Evolutionary conservation across 2,888 invertebrate genomes (phyloP), one percentile per base, ranked within the genome.

Genomic region (Isoperla grammatica): DNA sequence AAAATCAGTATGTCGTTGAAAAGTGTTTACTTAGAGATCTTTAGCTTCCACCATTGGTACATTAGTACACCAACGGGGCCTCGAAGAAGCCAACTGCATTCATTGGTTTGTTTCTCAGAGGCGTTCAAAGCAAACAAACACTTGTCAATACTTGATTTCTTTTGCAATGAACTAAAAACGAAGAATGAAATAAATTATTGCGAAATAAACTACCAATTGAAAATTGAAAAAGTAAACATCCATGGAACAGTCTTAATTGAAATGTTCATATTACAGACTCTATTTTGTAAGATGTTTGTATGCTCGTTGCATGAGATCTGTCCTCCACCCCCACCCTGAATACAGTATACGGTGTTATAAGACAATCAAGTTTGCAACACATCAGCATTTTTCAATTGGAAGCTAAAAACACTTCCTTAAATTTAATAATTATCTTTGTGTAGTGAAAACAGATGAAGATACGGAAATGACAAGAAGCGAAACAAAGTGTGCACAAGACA

Each of bases 331-430:
- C 46, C 22, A 22, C 46, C 46, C 19, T 46, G 3, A 42, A 42
- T 50, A 13, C 40, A 59, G 61, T 61, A 61, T 59, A 61, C 61
- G 61, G 59, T 56, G 17, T 56, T 37, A n/a, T n/a, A 50, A 45
- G 59, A 61, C 61, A 61, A 61, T 61, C 61, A 61, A 23, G 13
- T 46, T 45, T 42, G 40, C 46, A 54, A 53, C 20, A 42, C 54
- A 35, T 13, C 17, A 22, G 19, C 46, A 42, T 6, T 46, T 20
- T 46, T 22, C 20, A 46, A 46, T 46, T 46, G 22, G 20, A 46
- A 46, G 29, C 29, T 46, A 13, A 42, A 15, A 42, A 15, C 15
- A 6, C 42, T 13, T 42, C n/a, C 15, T 42, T 5, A 42, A 13
- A 12, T 13, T 42, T 42, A 42, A 13, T 42, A 42, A 42, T 6